Evolutionary conservation across 2,888 invertebrate species (phyloP), one percentile per base, ranked within the genome.

Genomic region (Diogma glabrata): DNA sequence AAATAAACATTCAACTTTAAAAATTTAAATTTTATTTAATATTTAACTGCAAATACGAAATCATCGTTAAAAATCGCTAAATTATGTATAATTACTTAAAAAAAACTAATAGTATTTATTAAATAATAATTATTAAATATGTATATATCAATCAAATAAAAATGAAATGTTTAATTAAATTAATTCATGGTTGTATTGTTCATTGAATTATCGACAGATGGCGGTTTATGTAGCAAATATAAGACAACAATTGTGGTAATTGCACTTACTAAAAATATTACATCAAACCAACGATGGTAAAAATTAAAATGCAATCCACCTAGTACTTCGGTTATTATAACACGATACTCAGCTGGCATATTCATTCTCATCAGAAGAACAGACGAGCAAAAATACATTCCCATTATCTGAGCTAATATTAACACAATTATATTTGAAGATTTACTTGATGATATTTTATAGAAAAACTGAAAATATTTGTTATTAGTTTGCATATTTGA

Each of bases 211-310:
- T 69, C 69, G 28, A 62, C 74, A n/a, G 75, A 74, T n/a, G 82
- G 81, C 61, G 87, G 87, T 63, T 94, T 95, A 65, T 95, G 94
- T 12, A 96, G 94, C 59, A 99, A 74, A 73, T 96, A 97, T 51
- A 99, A 72, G 56, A 97, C 94, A 56, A 88, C 84, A 60, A 99
- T 96, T 56, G 94, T 95, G 14, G 93, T 90, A 33, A 99, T 69
- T 0, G 99, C 97, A 64, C 94, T 94, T 20, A 99, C 88, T 53
- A 99, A 75, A 69, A 99, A 99, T 65, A 99, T 99, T 4, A 99
- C 97, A 70, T 99, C 99, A 68, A 99, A 99, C 99, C 99, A 99
- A 54, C 99, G 79, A 67, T 99, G 99, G 66, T 99, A 99, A 75
- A 99, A 99, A 67, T 92, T 95, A 63, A 99, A 99, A 69, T 99